Base-by-base conservation (phyloP, 2,797 vertebrate species). In the Microctenopoma stevenorrisi region DNA sequence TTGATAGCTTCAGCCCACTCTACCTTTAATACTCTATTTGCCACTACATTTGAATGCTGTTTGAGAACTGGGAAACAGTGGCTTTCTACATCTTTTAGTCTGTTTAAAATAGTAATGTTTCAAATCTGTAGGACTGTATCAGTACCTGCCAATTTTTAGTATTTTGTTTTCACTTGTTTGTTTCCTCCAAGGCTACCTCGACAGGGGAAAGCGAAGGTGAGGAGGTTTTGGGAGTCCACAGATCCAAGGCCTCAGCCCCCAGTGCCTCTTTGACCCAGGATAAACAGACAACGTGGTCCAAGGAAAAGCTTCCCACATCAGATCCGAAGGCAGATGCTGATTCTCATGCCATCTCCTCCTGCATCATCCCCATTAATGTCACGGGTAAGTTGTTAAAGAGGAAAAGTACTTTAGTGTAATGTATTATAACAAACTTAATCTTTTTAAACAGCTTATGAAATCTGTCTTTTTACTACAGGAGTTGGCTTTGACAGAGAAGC, bases 401-500 rank as follows among this genome's bases (percentile, higher is more conserved):
- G 69, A 16, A 61, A 40, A 12, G 50, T 3, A 46, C 3, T 46
- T n/a, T 46, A 18, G 16, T 46, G 44, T 46, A 18, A 14, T 46
- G 7, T 46, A 46, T 1, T 46, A n/a, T 8, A 46, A 46, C 7
- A n/a, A 18, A 43, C 14, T 5, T 16, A 43, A 15, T 30, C 28
- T 65, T 46, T 50, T 33, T 52, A 57, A 65, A 48, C 57, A 52
- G 37, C 30, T 72, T 61, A 68, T 69, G 44, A 60, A 40, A 66
- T 76, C 57, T 79, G 52, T 82, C 63, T 85, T 79, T 59, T 77
- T 62, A 57, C 95, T 95, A 68, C 93, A 99, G 98, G 98, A 92
- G 96, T 98, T 90, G 97, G 97, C 74, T 99, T 99, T 94, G 98
- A 99, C 94, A 94, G 98, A 93, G 97, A 99, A 89, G 98, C 98